These are phyloP conservation scores for Cerceris ruficornis DNA, from an alignment of 2,888 invertebrate species.

Conservation along the genomic window DNA sequence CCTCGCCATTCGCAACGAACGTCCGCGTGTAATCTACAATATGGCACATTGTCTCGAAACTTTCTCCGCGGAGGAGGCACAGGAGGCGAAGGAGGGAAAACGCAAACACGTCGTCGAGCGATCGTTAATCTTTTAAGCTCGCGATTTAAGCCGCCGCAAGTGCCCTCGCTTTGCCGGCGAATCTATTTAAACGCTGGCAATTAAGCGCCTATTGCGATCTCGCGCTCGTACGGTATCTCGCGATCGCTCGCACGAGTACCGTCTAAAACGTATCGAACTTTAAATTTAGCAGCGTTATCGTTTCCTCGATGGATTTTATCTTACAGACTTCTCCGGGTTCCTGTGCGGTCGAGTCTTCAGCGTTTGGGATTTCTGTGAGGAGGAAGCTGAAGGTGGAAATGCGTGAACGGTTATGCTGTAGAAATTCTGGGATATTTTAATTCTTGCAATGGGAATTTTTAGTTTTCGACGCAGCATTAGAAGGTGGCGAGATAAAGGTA, in stretches of 20 bases:
- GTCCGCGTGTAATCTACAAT: slow-evolving; percentile 6
- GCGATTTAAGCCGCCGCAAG: not conserved
- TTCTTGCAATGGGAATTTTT: too few relatives aligned
- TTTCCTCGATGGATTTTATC: too few relatives aligned
- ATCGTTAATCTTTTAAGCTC: not conserved
- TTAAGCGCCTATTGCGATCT: not conserved
- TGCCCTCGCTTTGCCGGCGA: not conserved
- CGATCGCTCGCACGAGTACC: not conserved
- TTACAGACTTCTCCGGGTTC: too few relatives aligned
- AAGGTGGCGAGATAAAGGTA: too few relatives aligned
- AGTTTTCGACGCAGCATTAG: too few relatives aligned
- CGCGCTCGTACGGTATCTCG: not conserved
- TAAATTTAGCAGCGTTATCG: too few relatives aligned
- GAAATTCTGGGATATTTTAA: too few relatives aligned
- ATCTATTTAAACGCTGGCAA: not conserved
- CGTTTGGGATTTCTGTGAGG: too few relatives aligned
- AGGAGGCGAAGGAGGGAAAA: too few relatives aligned
- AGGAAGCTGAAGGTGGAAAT: too few relatives aligned
- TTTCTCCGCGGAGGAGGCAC: not conserved
- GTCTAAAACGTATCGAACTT: not conserved
- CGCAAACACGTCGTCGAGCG: not conserved
- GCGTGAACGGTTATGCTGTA: too few relatives aligned
- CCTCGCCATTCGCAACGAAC: not conserved
- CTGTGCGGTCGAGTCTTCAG: too few relatives aligned
- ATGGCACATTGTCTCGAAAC: not conserved